Evolutionary conservation across 2,888 invertebrate genomes (phyloP).

Genomic region (Pherbina coryleti): DNA sequence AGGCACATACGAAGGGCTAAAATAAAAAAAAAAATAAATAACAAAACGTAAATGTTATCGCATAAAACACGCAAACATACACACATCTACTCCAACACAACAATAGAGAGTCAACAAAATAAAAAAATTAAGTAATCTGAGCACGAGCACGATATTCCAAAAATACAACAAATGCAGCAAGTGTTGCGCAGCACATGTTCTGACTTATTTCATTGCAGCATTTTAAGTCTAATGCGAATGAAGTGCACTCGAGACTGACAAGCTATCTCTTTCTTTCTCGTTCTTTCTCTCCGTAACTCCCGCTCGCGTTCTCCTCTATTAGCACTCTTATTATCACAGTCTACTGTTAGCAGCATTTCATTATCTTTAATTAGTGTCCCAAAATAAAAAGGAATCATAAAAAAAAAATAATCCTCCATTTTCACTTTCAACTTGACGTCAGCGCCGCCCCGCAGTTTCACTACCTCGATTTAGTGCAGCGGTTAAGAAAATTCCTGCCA

Average conservation of each 20-base stretch:
- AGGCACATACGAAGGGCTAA: not conserved
- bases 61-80: not conserved
- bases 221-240: not conserved
- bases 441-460: not conserved
- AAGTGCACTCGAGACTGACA: not conserved
- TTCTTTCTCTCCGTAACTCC: not conserved
- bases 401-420: not conserved
- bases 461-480: not conserved
- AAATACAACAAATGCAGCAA: not conserved
- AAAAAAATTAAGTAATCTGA: too few species aligned
- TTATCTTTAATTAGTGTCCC: constrained; percentile 35
- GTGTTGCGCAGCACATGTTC: not conserved
- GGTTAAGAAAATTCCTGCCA: not conserved
- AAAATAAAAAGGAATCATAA: constrained; percentile 6
- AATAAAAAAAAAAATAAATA: not conserved
- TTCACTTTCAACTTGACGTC: not conserved
- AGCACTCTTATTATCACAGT: not conserved
- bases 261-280: constrained; percentile 1
- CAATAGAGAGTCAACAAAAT: not conserved
- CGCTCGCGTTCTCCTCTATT: not conserved
- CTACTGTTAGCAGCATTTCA: constrained; percentile 8
- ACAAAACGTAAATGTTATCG: not conserved
- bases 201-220: not conserved
- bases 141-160: too few species aligned
- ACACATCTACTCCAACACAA: not conserved